Evolutionary conservation across 2,888 invertebrate species (phyloP), one percentile per base, ranked within the genome.

Genomic region (Hedya salicella): DNA sequence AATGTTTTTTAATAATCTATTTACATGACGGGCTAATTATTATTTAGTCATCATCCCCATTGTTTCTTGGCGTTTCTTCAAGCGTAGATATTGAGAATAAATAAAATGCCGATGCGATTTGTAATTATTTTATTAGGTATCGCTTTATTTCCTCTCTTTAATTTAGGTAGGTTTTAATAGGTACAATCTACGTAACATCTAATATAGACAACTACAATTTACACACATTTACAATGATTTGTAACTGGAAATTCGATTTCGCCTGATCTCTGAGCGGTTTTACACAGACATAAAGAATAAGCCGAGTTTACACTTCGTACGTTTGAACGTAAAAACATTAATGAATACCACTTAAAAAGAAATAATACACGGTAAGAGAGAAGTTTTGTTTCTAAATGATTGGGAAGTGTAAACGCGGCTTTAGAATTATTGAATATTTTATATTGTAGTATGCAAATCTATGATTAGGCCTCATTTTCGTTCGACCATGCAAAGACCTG

Each of bases 181-280:
- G 87, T 89, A 89, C 86, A 85, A 81, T 88, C 88, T 89, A 90
- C 83, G 86, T 91, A 91, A 90, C 88, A 87, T 89, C 89, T 91
- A 91, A 87, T 83, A 82, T 85, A 87, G 82, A 87, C 88, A 89
- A 89, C 89, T 81, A 83, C 83, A 87, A 88, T 91, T 87, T 87
- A 88, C 85, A 91, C 85, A 88, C 90, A 90, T 90, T 88, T 90
- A 91, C 89, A 89, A 84, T 77, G 78, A 79, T 75, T 77, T 78
- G 73, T 81, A 86, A 89, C 89, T 88, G 89, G 89, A 87, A 80
- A 81, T 83, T 77, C 76, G 70, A 69, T 75, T n/a, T 61, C 71
- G 70, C 19, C 48, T 64, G 63, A 56, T 61, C 25, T 63, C 30
- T 19, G 48, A 68, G 63, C 61, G 70, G 70, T 53, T 74, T 76